Base-by-base conservation (phyloP, 1,140 invertebrate species). In the Procambarus clarkii region DNA sequence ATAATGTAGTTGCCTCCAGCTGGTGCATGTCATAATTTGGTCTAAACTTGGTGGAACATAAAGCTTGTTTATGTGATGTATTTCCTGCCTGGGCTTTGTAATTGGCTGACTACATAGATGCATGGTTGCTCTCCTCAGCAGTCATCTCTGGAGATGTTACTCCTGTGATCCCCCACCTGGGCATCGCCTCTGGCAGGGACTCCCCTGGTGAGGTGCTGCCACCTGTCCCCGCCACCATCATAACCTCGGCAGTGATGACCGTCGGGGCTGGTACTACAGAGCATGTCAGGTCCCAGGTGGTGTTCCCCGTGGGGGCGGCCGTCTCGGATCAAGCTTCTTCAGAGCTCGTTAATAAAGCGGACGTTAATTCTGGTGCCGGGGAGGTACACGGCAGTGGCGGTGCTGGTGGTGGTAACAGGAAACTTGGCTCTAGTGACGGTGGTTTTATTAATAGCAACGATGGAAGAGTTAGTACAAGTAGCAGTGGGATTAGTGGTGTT, bases 231-330 rank as follows among this genome's bases (percentile, higher is more conserved):
- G 13, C 54, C 58, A 45, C 76, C 58, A 80, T 88, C 58, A 88
- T 80, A 60, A 60, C 86, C 45, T 79, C 77, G 8, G 60, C 77
- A 48, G 64, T 77, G 7, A 80, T 77, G 34, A 88, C 21, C 45
- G 78, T 80, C 13, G 86, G 86, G 50, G 58, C 54, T 11, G 77
- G 58, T 24, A 18, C 77, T 8, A 54, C 48, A 69, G 46, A 88
- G 45, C 77, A 88, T n/a, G 80, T 79, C 77, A 54, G 60, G 58
- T 54, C 86, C 13, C 74, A 78, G 50, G 86, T 88, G 48, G 50
- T 79, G 46, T 88, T 88, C 77, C 86, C 86, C 45, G 78, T 88
- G 54, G 58, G n/a, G 44, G 77, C 58, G 44, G 77, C 77, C 46
- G 58, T 24, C 18, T 24, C 60, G 21, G 64, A 34, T 46, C 44